These are phyloP conservation scores for Drosophila longiperda DNA, from an alignment of 2,888 invertebrate species.

Conservation along the genomic window DNA sequence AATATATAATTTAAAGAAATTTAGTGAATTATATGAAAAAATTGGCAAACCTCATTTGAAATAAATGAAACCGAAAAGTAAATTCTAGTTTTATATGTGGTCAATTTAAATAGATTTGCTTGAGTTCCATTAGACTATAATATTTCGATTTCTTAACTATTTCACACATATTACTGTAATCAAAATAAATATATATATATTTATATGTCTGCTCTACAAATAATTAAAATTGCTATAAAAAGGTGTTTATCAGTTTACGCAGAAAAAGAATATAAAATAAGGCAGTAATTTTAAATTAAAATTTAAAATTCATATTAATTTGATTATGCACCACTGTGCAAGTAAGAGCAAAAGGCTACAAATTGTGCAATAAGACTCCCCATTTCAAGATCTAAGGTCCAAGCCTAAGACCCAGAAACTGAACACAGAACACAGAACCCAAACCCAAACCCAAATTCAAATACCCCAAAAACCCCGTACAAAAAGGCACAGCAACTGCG, in stretches of 20 bases:
- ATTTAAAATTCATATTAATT: neutral
- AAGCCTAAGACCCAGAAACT: conserved; percentile 47
- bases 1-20: too few species aligned
- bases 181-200: neutral
- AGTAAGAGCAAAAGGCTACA: conserved; percentile 60
- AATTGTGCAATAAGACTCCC: conserved; percentile 79
- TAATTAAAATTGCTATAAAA: too few species aligned
- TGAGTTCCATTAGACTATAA: neutral
- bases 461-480: conserved; percentile 1
- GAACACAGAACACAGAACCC: conserved; percentile 16
- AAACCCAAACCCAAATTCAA: conserved; percentile 10
- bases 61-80: neutral
- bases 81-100: neutral
- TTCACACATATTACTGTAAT: neutral
- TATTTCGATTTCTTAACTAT: neutral
- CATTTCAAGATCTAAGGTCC: conserved; percentile 58
- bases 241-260: too few species aligned
- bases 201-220: too few species aligned
- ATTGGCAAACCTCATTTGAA: fast-evolving
- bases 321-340: conserved; percentile 55
- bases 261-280: neutral
- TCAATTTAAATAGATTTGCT: neutral
- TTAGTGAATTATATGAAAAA: neutral
- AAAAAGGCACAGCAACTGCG: conserved; percentile 58
- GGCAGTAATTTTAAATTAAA: neutral